Conservation (phyloP, 2,888 invertebrate genomes). For the Lagria hirta region DNA sequence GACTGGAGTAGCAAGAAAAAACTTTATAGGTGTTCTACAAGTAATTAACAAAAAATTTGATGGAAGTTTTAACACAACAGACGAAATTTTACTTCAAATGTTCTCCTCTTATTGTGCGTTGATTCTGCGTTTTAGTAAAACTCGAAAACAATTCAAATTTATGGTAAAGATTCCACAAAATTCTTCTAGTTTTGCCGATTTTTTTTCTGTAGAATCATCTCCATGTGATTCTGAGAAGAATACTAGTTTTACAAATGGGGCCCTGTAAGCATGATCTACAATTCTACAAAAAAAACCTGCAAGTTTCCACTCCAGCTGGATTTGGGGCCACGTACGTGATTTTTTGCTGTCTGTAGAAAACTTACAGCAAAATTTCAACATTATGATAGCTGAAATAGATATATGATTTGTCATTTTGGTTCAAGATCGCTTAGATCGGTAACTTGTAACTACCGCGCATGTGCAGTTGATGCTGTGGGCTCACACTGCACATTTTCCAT, state of each 20-base stretch:
- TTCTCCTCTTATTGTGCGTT: slow-evolving; percentile 62
- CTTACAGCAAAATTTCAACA: too few species aligned
- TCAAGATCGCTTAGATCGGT: too few species aligned
- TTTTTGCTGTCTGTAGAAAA: too few species aligned
- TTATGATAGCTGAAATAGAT: too few species aligned
- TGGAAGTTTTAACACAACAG: slow-evolving; percentile 56
- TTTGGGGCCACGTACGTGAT: too few species aligned
- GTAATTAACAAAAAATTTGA: slow-evolving; percentile 59
- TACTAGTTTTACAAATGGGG: slow-evolving; percentile 57
- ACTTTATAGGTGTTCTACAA: slow-evolving; percentile 59
- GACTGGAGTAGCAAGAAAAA: too few species aligned
- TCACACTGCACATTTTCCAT: too few species aligned
- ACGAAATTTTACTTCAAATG: slow-evolving; percentile 59
- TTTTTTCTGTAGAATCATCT: slow-evolving; percentile 5
- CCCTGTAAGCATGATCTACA: slow-evolving; percentile 60
- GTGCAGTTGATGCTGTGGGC: too few species aligned
- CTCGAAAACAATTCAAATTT: slow-evolving; percentile 49
- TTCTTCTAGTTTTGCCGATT: neutral
- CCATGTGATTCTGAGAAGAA: too few species aligned
- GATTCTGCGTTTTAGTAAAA: slow-evolving; percentile 60
- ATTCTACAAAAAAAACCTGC: slow-evolving; percentile 53
- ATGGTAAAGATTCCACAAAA: slow-evolving; percentile 25
- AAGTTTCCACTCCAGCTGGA: slow-evolving; percentile 52
- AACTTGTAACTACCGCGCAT: too few species aligned
- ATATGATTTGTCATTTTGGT: too few species aligned